phyloP scores from a whole-genome alignment of 2,113 vertebrate genomes.

The Hiodon tergisus region DNA sequence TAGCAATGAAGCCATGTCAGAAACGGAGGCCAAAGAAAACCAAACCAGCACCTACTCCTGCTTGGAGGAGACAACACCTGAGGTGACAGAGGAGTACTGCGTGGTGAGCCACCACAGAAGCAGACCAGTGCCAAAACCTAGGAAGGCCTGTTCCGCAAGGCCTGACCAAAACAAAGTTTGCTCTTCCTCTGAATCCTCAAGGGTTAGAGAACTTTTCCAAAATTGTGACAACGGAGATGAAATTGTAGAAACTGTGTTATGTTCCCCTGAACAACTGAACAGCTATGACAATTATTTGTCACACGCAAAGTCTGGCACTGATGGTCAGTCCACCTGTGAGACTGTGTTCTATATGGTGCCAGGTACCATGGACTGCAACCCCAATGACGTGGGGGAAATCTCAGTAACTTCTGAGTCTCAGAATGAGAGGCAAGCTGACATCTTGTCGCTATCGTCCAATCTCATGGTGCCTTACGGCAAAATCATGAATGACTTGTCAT shows the following conservation, averaged over 20 bases:
- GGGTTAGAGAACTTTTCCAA: constrained; percentile 62
- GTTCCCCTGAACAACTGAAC: constrained; percentile 54
- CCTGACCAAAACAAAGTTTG: constrained; percentile 32
- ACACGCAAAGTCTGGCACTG: constrained; percentile 44
- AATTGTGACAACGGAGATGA: constrained; percentile 52
- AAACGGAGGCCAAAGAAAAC: constrained; percentile 69
- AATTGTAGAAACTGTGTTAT: constrained; percentile 57
- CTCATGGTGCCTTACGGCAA: constrained; percentile 25
- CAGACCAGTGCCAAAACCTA: constrained; percentile 61
- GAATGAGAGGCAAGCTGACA: constrained; percentile 49
- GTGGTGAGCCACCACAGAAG: constrained; percentile 71
- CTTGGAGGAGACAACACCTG: constrained; percentile 59
- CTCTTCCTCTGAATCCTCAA: constrained; percentile 44
- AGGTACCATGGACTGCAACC: constrained; percentile 47
- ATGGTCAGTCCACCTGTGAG: constrained; percentile 28
- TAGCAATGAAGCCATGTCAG: constrained; percentile 68
- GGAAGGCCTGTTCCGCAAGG: constrained; percentile 53
- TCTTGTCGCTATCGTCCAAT: constrained; percentile 57
- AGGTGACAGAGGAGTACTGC: constrained; percentile 68
- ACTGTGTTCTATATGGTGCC: constrained; percentile 32
- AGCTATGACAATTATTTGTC: constrained; percentile 50
- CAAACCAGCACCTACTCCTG: constrained; percentile 70
- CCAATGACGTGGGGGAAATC: constrained; percentile 45
- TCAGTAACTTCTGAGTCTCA: constrained; percentile 42
- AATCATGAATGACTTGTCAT: constrained; percentile 32